Evolutionary conservation across 2,113 vertebrate species (phyloP), one percentile per base, ranked within the genome.

Genomic region (Pelobates fuscus): DNA sequence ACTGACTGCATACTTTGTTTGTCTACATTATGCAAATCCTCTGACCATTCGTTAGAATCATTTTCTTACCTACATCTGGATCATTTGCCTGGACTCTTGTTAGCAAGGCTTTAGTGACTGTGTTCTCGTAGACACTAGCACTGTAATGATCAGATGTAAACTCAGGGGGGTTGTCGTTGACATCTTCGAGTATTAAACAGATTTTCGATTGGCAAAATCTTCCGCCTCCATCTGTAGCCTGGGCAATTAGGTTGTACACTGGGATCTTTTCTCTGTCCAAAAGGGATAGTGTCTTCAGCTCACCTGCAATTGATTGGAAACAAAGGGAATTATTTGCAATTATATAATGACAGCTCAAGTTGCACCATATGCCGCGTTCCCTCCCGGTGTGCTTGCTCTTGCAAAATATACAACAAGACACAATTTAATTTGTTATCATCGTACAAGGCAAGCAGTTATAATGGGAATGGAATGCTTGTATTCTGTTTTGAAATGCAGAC

Each of bases 71-170:
- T 2, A 94, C 84, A 75, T 99, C 97, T 0, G 96, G 95, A 85
- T 99, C 97, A 4, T 90, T 89, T 30, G 97, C 97, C 82, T 97
- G 95, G 27, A 98, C 94, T 78, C 96, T 92, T 20, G 96, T 96
- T 60, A 99, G 80, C 76, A 98, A 86, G 20, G 95, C 95, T 85
- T 97, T 97, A 20, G 92, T 87, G 81, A 91, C 91, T 0, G 97
- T 98, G 84, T 97, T 95, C 84, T 99, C 97, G 2, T 96, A 96
- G 32, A 98, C 90, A n/a, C 95, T 96, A 0, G 93, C 80, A 0
- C 89, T 87, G 79, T 98, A 98, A 77, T 90, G 92, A 21, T 89
- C 79, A 26, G 90, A 87, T 1, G 93, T 93, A 81, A 99, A 98
- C 24, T 89, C 77, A 0, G 97, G 97, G 0, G 97, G 89, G 68